Percentiles rank a stretch among this genome's conserved stretches.
phyloP scores from a whole-genome alignment of 2,113 vertebrate genomes.

The Dinomys branickii region DNA sequence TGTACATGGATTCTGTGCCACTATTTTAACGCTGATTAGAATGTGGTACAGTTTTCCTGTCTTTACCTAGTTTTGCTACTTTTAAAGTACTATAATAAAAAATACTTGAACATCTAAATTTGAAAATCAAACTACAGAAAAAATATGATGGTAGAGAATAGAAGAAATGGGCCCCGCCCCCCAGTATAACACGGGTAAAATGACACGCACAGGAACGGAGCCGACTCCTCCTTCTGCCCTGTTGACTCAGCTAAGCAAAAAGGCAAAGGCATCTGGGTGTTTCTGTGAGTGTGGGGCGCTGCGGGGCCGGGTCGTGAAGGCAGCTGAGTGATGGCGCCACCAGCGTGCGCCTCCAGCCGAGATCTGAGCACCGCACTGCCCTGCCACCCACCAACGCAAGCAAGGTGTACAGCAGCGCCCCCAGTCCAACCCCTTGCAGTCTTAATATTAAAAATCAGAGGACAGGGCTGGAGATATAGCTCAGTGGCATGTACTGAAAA shows the following conservation, averaged over 20 bases:
- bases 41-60: not conserved
- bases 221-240: not conserved
- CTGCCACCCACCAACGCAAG: not conserved
- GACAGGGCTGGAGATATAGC: no score
- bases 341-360: no score
- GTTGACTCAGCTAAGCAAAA: not conserved
- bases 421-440: not conserved
- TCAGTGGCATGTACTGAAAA: no score
- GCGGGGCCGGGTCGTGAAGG: not conserved
- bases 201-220: accelerated
- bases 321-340: not conserved
- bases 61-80: not conserved
- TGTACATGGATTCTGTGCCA: not conserved
- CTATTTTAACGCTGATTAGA: not conserved
- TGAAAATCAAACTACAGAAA: not conserved
- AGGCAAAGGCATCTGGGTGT: not conserved
- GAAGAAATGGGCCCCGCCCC: not conserved
- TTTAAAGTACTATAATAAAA: not conserved
- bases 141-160: not conserved
- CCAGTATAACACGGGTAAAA: not conserved
- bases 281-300: not conserved
- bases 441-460: not conserved
- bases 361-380: not conserved
- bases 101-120: not conserved
- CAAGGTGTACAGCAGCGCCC: not conserved